Evolutionary conservation across 1,140 invertebrate species (phyloP), one percentile per base, ranked within the genome.

Genomic region (Andricus grossulariae): DNA sequence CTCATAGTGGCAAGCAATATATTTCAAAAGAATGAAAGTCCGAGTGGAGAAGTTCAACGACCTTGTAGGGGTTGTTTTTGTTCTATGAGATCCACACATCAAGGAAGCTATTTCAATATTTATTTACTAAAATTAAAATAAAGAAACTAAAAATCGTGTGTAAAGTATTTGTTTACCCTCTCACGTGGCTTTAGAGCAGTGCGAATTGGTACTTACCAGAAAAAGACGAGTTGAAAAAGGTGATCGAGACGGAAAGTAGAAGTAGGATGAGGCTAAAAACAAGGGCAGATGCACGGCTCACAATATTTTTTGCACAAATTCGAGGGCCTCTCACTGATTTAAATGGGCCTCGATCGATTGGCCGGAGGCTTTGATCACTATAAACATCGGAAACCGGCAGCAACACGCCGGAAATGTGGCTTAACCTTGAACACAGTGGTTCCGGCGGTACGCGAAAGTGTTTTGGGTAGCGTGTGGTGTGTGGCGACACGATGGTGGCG

Each of bases 381-480:
- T 72, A 71, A 74, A 79, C 74, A 82, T 77, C 83, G 80, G 79
- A 84, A 84, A 82, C 74, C 78, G 78, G 72, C 79, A 54, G 51
- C 72, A 55, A 50, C 72, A 82, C 80, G 73, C 72, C 75, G 83
- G 79, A 87, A 86, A 85, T 86, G 72, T 85, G 85, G 88, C 86
- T 90, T 91, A 90, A 91, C 90, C 90, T 91, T 91, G 90, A 90
- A 90, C 89, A 85, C 84, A 89, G 87, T 84, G 89, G 87, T 85
- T 84, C 86, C 85, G 87, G 87, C 86, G 87, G 85, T 88, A 87
- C 88, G 87, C 89, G 86, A 88, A 87, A 88, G 88, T 90, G 90
- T 91, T 91, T 91, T 89, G 89, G 87, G 86, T 85, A 88, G 87
- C 87, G 84, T 85, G 85, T 85, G 88, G 87, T 86, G 83, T 85